Evolutionary conservation across 2,888 invertebrate species (phyloP).

Genomic region (Acheta domesticus): DNA sequence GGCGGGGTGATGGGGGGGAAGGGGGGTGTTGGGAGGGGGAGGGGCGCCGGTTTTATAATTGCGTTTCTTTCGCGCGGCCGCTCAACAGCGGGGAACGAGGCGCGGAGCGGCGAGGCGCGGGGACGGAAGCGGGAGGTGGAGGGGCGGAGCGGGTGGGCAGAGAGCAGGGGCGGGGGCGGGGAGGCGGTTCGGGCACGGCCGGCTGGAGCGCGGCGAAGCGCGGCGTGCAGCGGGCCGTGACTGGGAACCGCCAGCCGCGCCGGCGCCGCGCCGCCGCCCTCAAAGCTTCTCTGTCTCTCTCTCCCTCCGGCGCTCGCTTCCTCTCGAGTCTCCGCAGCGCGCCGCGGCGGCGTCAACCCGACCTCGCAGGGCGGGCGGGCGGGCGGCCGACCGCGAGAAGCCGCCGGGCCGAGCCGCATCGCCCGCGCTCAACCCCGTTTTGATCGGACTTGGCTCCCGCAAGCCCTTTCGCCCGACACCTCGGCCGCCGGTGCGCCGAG

Average conservation of each 20-base stretch:
- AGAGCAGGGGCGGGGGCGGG: not conserved
- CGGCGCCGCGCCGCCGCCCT: not conserved
- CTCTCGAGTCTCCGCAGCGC: too few relatives aligned
- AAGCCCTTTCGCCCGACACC: too few relatives aligned
- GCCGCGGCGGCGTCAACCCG: too few relatives aligned
- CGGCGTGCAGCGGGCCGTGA: not conserved
- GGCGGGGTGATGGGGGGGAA: too few relatives aligned
- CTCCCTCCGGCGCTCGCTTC: not conserved
- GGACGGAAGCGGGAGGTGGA: not conserved
- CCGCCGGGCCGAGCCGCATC: too few relatives aligned
- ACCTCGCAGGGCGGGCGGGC: too few relatives aligned
- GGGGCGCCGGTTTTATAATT: not conserved
- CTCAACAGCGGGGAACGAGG: not conserved
- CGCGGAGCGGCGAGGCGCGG: not conserved
- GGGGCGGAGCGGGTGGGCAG: not conserved
- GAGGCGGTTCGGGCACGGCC: not conserved
- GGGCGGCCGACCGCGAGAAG: too few relatives aligned
- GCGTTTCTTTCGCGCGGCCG: constrained; percentile 1
- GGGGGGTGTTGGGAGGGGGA: not conserved
- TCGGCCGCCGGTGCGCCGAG: not conserved
- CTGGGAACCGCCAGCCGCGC: not conserved
- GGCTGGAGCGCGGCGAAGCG: constrained; percentile 18
- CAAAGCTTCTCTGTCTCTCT: not conserved
- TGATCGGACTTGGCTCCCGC: too few relatives aligned
- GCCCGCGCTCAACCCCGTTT: too few relatives aligned